Conservation (phyloP, 2,113 vertebrate species). For the Clarias magur region DNA sequence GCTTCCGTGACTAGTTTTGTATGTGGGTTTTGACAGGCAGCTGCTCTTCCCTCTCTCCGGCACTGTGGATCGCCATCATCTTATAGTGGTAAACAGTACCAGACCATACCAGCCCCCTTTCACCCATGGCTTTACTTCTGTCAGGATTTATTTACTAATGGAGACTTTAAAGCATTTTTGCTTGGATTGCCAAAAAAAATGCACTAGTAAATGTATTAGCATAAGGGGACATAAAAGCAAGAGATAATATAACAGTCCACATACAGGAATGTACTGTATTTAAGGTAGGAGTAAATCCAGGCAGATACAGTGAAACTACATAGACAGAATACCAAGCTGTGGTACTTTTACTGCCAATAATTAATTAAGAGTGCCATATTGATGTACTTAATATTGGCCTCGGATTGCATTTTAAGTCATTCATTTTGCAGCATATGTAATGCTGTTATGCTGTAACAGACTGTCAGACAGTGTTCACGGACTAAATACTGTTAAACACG, state of each 20-base stretch:
- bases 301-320: neutral
- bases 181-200: too few relatives aligned
- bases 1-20: too few relatives aligned
- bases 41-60: too few relatives aligned
- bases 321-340: neutral
- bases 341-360: neutral
- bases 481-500: neutral
- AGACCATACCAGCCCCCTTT: too few relatives aligned
- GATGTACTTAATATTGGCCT: neutral
- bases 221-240: neutral
- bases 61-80: too few relatives aligned
- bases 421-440: neutral
- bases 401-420: neutral
- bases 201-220: too few relatives aligned
- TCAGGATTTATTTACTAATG: too few relatives aligned
- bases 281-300: neutral
- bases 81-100: too few relatives aligned
- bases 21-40: too few relatives aligned
- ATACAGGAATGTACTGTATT: neutral
- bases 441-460: neutral
- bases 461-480: neutral
- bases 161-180: too few relatives aligned
- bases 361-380: neutral
- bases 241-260: neutral
- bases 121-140: too few relatives aligned